These are phyloP conservation scores for Papilio xuthus DNA, from an alignment of 1,140 invertebrate species.

Conservation along the genomic window DNA sequence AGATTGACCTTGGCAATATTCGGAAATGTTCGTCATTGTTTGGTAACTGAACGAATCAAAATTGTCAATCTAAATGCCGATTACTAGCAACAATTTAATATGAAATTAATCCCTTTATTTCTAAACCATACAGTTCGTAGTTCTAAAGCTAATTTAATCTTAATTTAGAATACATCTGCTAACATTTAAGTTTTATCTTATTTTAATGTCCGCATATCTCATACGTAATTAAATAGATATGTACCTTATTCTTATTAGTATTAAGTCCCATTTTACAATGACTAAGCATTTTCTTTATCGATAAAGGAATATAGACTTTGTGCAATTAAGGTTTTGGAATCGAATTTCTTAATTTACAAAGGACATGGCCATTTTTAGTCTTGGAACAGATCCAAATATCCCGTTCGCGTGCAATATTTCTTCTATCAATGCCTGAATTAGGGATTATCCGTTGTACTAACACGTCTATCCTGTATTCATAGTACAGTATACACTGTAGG, in stretches of 20 bases:
- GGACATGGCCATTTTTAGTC: slow-evolving; percentile 40
- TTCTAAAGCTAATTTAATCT: neutral
- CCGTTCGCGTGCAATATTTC: slow-evolving; percentile 59
- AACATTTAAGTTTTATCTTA: slow-evolving; percentile 29
- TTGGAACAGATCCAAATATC: slow-evolving; percentile 55
- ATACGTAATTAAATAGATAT: neutral
- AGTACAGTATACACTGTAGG: neutral
- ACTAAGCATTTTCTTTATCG: neutral
- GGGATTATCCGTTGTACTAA: slow-evolving; percentile 58
- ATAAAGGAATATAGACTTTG: slow-evolving; percentile 32
- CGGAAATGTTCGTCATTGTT: neutral
- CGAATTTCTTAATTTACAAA: slow-evolving; percentile 36
- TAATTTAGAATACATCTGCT: slow-evolving; percentile 23
- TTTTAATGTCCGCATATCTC: slow-evolving; percentile 2
- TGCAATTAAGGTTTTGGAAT: slow-evolving; percentile 37
- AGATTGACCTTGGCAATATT: neutral
- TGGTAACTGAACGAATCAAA: neutral
- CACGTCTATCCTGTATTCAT: slow-evolving; percentile 44
- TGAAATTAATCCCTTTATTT: neutral
- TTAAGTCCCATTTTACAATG: slow-evolving; percentile 25
- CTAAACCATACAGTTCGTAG: neutral
- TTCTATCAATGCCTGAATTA: slow-evolving; percentile 57
- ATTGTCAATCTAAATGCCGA: neutral
- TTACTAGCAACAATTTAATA: neutral
- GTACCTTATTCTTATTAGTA: neutral